Evolutionary conservation across 2,888 invertebrate genomes (phyloP), one percentile per base, ranked within the genome.

Genomic region (Polymixis lichenea): DNA sequence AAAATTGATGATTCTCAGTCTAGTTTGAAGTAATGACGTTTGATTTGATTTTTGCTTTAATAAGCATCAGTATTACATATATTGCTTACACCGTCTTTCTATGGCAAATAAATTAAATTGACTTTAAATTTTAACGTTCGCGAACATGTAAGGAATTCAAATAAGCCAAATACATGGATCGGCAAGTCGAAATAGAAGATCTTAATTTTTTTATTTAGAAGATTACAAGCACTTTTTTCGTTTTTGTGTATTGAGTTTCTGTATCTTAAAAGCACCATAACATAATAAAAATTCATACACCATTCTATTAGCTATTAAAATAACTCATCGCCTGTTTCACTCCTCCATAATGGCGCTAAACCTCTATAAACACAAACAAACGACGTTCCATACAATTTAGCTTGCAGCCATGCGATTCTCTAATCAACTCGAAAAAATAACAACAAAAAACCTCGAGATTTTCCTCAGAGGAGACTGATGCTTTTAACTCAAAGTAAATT

Each of bases 301-400:
- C 17, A 32, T 55, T 49, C 25, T 32, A 53, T 46, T n/a, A 58
- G 17, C 19, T 4, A 22, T 4, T 53, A 28, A 66, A 60, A 49
- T 49, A 58, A 62, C 46, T 28, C 51, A 38, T 53, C 17, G 32
- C 28, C 28, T 75, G 15, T 55, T 56, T 51, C 25, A 17, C 19
- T 46, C 25, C 4, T 25, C 46, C 32, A 28, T 58, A 53, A 68
- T 53, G 25, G 25, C 15, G 11, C 6, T n/a, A 43, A 69, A 75
- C 32, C 17, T n/a, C 49, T 43, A 56, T 65, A 61, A 66, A 76
- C 43, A 61, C 25, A 25, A 61, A 66, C 58, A 62, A 70, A 76
- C 38, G 60, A 25, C 51, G 25, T 75, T 82, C 77, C 66, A 70
- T 53, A 51, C 66, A 66, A 82, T 80, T 70, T 53, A 60, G 28